Conservation (phyloP, 2,113 vertebrate species). For the Centropus bengalensis region DNA sequence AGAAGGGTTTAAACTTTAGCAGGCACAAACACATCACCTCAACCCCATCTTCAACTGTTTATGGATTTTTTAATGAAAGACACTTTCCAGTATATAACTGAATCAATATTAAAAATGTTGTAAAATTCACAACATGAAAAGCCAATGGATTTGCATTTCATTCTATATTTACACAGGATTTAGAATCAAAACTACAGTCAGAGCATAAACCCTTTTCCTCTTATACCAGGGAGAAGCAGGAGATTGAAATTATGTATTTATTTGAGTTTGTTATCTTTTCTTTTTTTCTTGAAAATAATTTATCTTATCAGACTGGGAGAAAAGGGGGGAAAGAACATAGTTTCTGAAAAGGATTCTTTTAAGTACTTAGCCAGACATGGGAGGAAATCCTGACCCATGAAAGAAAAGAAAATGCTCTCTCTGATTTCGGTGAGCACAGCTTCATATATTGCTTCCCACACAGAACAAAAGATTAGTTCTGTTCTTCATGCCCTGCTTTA, state of each 20-base stretch:
- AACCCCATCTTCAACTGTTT: not conserved
- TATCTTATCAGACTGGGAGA: conserved; percentile 43
- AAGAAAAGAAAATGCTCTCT: not conserved
- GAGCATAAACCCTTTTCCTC: not conserved
- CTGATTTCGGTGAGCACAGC: not conserved
- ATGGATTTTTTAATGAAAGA: conserved; percentile 36
- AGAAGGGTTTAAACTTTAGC: not conserved
- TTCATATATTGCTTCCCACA: not conserved
- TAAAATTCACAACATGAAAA: conserved; percentile 14
- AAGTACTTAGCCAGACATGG: not conserved
- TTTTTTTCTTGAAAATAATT: not conserved
- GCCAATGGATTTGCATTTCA: conserved; percentile 26
- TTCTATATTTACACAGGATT: conserved; percentile 46
- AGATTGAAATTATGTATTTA: conserved; percentile 22
- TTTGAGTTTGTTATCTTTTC: conserved; percentile 18
- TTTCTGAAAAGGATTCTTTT: conserved; percentile 27
- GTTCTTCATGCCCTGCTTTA: not conserved
- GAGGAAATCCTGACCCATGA: conserved; percentile 40
- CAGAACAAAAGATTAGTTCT: not conserved
- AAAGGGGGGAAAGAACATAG: not conserved
- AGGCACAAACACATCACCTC: not conserved
- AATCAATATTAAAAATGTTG: conserved; percentile 46
- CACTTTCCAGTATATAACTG: not conserved
- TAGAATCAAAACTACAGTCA: conserved; percentile 23
- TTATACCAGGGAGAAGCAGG: conserved; percentile 4